Conservation (phyloP, 2,797 vertebrate species). For the Ptychadena robeensis region DNA sequence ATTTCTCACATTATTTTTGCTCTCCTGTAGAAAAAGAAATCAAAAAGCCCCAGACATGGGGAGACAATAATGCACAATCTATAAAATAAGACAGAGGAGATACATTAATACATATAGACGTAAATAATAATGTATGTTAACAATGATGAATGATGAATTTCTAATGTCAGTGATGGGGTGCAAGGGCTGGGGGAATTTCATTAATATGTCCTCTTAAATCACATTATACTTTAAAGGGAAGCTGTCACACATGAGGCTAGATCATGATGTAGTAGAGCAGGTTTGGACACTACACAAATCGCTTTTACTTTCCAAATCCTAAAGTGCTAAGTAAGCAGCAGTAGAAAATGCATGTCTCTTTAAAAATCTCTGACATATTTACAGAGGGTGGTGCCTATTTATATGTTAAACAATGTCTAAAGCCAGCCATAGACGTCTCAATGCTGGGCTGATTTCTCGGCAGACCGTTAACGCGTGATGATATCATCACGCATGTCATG, state of each 20-base stretch:
- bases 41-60: neutral
- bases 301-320: neutral
- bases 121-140: slow-evolving; percentile 67
- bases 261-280: neutral
- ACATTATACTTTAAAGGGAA: slow-evolving; percentile 79
- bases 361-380: neutral
- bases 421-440: too few relatives aligned
- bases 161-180: slow-evolving; percentile 74
- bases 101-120: slow-evolving; percentile 59
- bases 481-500: too few relatives aligned
- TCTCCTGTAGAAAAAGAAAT: slow-evolving; percentile 49
- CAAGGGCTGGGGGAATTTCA: slow-evolving; percentile 75
- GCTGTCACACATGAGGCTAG: neutral
- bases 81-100: slow-evolving; percentile 8
- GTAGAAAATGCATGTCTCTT: neutral
- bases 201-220: slow-evolving; percentile 81
- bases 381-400: neutral
- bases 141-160: slow-evolving; percentile 74
- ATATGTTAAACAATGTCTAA: neutral
- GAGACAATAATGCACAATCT: slow-evolving; percentile 2
- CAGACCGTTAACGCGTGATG: too few relatives aligned
- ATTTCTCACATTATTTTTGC: slow-evolving; percentile 60
- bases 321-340: neutral
- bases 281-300: neutral
- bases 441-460: too few relatives aligned